Base-by-base conservation (phyloP, 2,888 invertebrate genomes). In the Morpho helenor region DNA sequence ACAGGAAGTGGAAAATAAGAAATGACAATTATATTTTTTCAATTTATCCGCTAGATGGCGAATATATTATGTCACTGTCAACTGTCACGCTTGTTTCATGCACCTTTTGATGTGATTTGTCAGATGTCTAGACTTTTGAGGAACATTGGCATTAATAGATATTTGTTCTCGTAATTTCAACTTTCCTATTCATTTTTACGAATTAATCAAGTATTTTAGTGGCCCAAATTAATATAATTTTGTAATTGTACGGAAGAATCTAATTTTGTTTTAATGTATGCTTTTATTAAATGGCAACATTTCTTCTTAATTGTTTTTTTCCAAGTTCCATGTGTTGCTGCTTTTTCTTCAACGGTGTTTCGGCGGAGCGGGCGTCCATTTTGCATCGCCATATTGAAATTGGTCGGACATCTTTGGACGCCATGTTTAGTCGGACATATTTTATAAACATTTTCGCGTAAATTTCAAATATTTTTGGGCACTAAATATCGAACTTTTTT, bases 361-460 rank as follows among this genome's bases (percentile, higher is more conserved):
- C 67, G 66, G 68, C 70, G 64, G 79, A 73, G 71, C 76, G 79
- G 84, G 91, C 89, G 89, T 91, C 91, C 91, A 91, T 91, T 88
- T 91, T 91, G 87, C 85, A 79, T 84, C 90, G 91, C 91, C 91
- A 91, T 91, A 89, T 90, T 90, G 89, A 89, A 91, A 91, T 90
- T 91, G 87, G 91, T 91, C 92, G 90, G 92, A 92, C 92, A 92
- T 92, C 90, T 92, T 93, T 91, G 91, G 91, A 91, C 92, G 93
- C 94, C 94, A 94, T 94, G 93, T 94, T 93, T 93, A 93, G 92
- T 92, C 93, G 92, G 93, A 93, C 94, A 93, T 93, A 93, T 93
- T 93, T 93, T 93, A 93, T 93, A 93, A 93, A 93, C 93, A 93
- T 91, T 91, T 91, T 91, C 89, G 87, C 87, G 87, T 91, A 91